Base-by-base conservation (phyloP, 2,888 invertebrate species). In the Catocala fraxini region DNA sequence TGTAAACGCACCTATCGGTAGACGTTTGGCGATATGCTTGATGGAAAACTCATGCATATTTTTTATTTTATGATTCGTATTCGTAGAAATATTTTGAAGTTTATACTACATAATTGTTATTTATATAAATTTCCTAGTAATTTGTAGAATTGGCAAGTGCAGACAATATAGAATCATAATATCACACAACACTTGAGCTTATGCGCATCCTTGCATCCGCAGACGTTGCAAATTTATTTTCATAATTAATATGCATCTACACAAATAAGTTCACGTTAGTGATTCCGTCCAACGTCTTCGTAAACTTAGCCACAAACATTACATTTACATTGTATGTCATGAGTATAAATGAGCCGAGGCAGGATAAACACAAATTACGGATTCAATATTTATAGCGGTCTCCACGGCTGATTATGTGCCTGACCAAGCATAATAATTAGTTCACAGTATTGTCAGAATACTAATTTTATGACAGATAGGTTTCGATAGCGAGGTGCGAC, bases 361-460 rank as follows among this genome's bases (percentile, higher is more conserved):
- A 72, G 70, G 70, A 71, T 75, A 73, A 80, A 77, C 73, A 82
- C 74, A 75, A 77, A 79, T 81, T 80, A 79, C 63, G 60, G 57
- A 71, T 72, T 65, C 65, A 74, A 73, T 80, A 74, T 82, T 81
- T 77, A 79, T 81, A 77, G 75, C 77, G 76, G 75, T 77, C 75
- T 79, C 71, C 68, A 65, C 53, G 65, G 57, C 63, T 68, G 77
- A 80, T 81, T 76, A 77, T 69, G 74, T 73, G 72, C 73, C 79
- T 79, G 81, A 79, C 77, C 65, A 61, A 81, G 86, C 82, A 85
- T 87, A 86, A 87, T 89, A 87, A 90, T 87, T 85, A 88, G 87
- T 89, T 87, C 88, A 83, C 81, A 75, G 88, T 88, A 89, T 86
- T 85, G 83, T 84, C 85, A 79, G 88, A 86, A 87, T 87, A 87